Base-by-base conservation (phyloP, 2,113 vertebrate species). In the Ptilorrhoa leucosticta region DNA sequence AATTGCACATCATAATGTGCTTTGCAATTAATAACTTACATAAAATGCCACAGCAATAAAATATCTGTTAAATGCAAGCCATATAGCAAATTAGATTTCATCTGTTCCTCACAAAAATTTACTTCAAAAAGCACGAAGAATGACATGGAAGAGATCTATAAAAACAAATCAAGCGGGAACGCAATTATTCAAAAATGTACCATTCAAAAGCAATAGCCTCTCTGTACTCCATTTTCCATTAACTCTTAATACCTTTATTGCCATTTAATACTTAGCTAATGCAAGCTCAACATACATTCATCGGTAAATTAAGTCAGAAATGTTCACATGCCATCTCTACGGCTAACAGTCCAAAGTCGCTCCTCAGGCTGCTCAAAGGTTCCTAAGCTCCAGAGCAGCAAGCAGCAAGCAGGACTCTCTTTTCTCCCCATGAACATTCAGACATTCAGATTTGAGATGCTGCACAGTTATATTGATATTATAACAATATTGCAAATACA, bases 131-230 rank as follows among this genome's bases (percentile, higher is more conserved):
- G 86, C 83, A 72, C 60, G 50, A 87, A 82, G 88, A 91, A 87
- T 89, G 89, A 92, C 89, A 94, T 33, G 15, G 92, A 82, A 94
- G 71, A 96, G 84, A 96, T 86, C 96, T 94, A 96, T 96, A 97
- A 97, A 97, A 97, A 84, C 96, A 93, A 96, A 95, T 94, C 92
- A 94, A 94, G 82, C 76, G 10, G 85, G 92, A 96, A 97, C 0
- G 7, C 94, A 97, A 97, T 96, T 97, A 97, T 96, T 97, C 94
- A 97, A 97, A 97, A 97, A 94, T 51, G 76, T 84, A 77, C 93
- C 87, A 61, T 76, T 95, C 89, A 85, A 90, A 90, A 93, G 94
- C 95, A 96, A 97, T 96, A 75, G 90, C 50, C 72, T 53, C 78
- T 89, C 89, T 89, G 89, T 93, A 91, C 66, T 96, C 68, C 87